Evolutionary conservation across 2,888 invertebrate genomes (phyloP), one percentile per base, ranked within the genome.

Genomic region (Chrysolina americana): DNA sequence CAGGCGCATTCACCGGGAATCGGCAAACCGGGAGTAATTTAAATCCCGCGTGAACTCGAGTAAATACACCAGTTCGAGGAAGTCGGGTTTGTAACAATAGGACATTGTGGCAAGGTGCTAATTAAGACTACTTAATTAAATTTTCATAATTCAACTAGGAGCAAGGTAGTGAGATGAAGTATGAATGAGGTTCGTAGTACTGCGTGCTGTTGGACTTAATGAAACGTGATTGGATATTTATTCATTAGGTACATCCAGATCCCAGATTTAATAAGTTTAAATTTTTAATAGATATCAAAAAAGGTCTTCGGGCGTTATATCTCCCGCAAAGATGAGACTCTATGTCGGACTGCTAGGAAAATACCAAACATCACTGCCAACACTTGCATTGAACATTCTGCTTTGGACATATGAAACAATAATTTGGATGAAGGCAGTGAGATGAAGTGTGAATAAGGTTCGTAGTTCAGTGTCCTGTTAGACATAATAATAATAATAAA

Each of bases 51-150:
- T 6, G 44, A 65, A 65, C 48, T 48, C 15, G 41, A 47, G 44
- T 65, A 28, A 65, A 23, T 65, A 28, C 23, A n/a, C 47, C 6
- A 44, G 23, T 47, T 65, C 47, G 65, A 10, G 48, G n/a, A 65
- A 48, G 65, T n/a, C 47, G 65, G 64, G 65, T 21, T 21, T 19
- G 41, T 47, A 65, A 48, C 65, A 65, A 65, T 47, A 65, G n/a
- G 21, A 44, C 41, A 65, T 65, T 65, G 21, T 65, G 65, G 47
- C 47, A 15, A 66, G 48, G 50, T n/a, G 66, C 50, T 66, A 47
- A 66, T 66, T 21, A 50, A 36, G 48, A 28, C 66, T 65, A 19
- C 66, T 50, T 50, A 6, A 66, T 66, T 50, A 66, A 44, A 23
- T 50, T 50, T 66, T 28, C 50, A 48, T 28, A 28, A 36, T 28